These are phyloP conservation scores for Orchesella flavescens DNA, from an alignment of 2,888 invertebrate species.

Conservation along the genomic window DNA sequence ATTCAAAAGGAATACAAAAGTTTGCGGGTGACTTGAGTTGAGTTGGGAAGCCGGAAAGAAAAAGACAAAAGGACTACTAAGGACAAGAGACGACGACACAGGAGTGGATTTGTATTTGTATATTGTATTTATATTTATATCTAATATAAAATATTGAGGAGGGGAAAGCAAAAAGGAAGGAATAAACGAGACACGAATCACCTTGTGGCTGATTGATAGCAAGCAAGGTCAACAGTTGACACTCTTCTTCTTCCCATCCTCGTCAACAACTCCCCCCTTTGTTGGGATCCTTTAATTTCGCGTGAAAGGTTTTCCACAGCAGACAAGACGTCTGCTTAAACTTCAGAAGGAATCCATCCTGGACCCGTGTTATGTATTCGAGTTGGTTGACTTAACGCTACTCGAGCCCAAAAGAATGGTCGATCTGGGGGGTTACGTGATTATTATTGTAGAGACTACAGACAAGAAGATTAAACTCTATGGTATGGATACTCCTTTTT, in stretches of 20 bases:
- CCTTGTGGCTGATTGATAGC: constrained; percentile 2
- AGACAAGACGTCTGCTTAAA: constrained; percentile 68
- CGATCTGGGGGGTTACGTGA: constrained; percentile 95
- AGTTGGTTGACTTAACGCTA: constrained; percentile 72
- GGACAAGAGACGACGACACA: no score
- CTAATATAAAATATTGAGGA: no score
- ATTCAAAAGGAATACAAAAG: neutral
- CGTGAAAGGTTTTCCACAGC: constrained; percentile 63
- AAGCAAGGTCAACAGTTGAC: constrained; percentile 9
- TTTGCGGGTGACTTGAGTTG: neutral
- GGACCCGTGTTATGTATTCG: constrained; percentile 73
- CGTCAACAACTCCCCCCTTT: constrained; percentile 18
- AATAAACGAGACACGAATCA: neutral
- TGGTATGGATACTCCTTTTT: constrained; percentile 78
- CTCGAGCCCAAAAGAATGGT: constrained; percentile 74
- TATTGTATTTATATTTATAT: no score
- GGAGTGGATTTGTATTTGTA: no score
- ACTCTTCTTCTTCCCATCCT: constrained; percentile 13
- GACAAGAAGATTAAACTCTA: constrained; percentile 95
- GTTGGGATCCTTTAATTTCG: constrained; percentile 63
- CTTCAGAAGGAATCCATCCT: constrained; percentile 71
- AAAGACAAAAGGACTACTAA: neutral
- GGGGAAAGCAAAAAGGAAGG: neutral
- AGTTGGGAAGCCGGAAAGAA: neutral
- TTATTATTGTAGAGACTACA: constrained; percentile 93